Evolutionary conservation across 37 sponge, comb jelly and placozoan species (phyloP).

Genomic region (Cliona cf. orientalis): DNA sequence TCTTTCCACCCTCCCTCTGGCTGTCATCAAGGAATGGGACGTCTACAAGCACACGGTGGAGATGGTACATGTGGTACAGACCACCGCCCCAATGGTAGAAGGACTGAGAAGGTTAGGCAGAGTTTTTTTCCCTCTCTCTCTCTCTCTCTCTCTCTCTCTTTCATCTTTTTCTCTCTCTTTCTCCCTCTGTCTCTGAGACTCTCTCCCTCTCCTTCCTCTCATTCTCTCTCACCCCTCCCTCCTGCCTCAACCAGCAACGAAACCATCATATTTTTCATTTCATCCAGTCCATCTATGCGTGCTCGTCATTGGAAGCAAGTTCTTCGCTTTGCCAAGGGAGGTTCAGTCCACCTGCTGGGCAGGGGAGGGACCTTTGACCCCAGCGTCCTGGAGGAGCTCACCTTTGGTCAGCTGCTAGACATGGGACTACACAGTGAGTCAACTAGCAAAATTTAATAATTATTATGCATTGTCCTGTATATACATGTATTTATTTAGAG

Average conservation of each 20-base stretch:
- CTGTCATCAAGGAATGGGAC: slow-evolving; percentile 39
- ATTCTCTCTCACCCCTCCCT: no score
- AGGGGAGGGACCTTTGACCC: slow-evolving; percentile 44
- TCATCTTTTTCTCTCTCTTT: neutral
- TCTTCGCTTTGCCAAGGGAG: slow-evolving; percentile 34
- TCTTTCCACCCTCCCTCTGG: slow-evolving; percentile 16
- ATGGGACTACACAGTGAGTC: slow-evolving; percentile 56
- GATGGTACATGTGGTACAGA: slow-evolving; percentile 5
- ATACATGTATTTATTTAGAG: no score
- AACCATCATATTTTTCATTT: no score
- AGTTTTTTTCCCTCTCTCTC: neutral
- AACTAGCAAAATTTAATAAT: no score
- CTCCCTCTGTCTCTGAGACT: no score
- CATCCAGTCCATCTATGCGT: slow-evolving; percentile 75
- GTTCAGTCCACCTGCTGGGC: slow-evolving; percentile 6
- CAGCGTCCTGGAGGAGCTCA: slow-evolving; percentile 41
- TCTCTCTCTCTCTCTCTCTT: neutral
- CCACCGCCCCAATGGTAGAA: slow-evolving; percentile 26
- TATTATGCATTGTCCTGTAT: no score
- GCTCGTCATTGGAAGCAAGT: slow-evolving; percentile 98
- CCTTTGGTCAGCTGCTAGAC: slow-evolving; percentile 50
- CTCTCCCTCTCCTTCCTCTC: neutral
- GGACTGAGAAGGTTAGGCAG: slow-evolving; percentile 23
- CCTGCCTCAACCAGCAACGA: no score
- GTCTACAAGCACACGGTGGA: slow-evolving; percentile 14